Percentiles rank a stretch among this genome's conserved stretches.
Evolutionary conservation across 2,113 vertebrate genomes (phyloP).

Genomic region (Andinoacara biseriatus): DNA sequence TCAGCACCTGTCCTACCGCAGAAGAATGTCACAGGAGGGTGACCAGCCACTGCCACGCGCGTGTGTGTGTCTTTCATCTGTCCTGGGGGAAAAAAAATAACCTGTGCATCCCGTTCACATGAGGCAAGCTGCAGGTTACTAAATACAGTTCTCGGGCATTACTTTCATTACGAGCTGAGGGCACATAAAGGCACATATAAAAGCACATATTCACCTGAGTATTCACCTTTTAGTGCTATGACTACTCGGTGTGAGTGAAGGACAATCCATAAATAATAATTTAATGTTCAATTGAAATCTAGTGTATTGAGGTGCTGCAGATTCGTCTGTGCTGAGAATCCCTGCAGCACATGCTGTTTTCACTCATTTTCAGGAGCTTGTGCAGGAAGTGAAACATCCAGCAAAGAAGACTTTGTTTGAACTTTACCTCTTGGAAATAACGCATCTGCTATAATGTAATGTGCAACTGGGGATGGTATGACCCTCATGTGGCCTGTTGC

Average conservation of each 20-base stretch:
- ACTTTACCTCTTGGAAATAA: background rate
- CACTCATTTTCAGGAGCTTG: background rate
- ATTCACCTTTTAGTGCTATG: background rate
- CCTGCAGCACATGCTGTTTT: background rate
- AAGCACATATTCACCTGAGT: too few species aligned
- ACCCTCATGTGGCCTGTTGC: slow-evolving; percentile 15
- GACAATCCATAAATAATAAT: background rate
- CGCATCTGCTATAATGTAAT: background rate
- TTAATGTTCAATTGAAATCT: background rate
- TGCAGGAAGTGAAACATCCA: background rate
- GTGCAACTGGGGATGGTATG: background rate
- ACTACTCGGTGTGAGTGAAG: background rate
- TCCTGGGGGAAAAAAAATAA: too few species aligned
- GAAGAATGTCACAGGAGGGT: slow-evolving; percentile 9
- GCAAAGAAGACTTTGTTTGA: slow-evolving; percentile 2
- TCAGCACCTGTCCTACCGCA: background rate
- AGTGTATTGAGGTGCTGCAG: background rate
- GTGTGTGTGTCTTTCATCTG: background rate
- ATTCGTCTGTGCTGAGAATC: background rate
- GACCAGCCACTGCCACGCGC: background rate
- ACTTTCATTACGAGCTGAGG: slow-evolving; percentile 3
- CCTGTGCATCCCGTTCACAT: background rate
- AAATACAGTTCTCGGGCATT: background rate
- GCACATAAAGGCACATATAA: too few species aligned
- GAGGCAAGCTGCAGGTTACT: background rate